These are phyloP conservation scores for Penaeus indicus DNA, from an alignment of 1,140 invertebrate genomes.

Conservation along the genomic window DNA sequence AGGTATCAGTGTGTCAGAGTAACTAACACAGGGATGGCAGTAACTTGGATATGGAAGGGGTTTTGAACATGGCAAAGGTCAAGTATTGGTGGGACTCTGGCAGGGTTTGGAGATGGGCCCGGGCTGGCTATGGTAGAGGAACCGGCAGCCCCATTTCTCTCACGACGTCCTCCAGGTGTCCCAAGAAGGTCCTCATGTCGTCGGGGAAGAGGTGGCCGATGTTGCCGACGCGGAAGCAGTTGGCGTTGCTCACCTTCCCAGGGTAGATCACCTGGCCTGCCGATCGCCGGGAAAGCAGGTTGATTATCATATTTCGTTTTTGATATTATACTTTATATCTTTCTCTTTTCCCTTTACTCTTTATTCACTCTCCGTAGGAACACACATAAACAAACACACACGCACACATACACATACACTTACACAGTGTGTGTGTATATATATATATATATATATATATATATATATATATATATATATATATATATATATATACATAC, in stretches of 20 bases:
- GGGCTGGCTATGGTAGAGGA: neutral
- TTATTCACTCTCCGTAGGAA: neutral
- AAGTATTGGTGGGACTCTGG: neutral
- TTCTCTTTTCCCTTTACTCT: too few relatives aligned
- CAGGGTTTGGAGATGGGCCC: neutral
- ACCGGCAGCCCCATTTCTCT: slow-evolving; percentile 69
- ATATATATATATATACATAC: too few relatives aligned
- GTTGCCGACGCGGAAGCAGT: slow-evolving; percentile 74
- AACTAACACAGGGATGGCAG: too few relatives aligned
- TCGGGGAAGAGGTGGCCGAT: slow-evolving; percentile 72
- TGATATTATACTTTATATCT: neutral
- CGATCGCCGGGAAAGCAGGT: neutral
- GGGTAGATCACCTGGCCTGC: slow-evolving; percentile 72
- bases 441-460: too few relatives aligned
- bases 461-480: too few relatives aligned
- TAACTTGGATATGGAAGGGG: too few relatives aligned
- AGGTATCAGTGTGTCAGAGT: too few relatives aligned
- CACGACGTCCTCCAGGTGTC: slow-evolving; percentile 70
- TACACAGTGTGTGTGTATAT: too few relatives aligned
- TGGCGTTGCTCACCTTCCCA: slow-evolving; percentile 72
- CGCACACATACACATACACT: too few relatives aligned
- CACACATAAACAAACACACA: too few relatives aligned
- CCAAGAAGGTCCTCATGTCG: slow-evolving; percentile 71
- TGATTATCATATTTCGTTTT: too few relatives aligned
- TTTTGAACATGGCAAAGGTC: too few relatives aligned